A percentile compares a stretch with the other conserved stretches of the same genome.
Evolutionary conservation across 2,797 vertebrate genomes (phyloP).

Genomic region (Potorous gilbertii): DNA sequence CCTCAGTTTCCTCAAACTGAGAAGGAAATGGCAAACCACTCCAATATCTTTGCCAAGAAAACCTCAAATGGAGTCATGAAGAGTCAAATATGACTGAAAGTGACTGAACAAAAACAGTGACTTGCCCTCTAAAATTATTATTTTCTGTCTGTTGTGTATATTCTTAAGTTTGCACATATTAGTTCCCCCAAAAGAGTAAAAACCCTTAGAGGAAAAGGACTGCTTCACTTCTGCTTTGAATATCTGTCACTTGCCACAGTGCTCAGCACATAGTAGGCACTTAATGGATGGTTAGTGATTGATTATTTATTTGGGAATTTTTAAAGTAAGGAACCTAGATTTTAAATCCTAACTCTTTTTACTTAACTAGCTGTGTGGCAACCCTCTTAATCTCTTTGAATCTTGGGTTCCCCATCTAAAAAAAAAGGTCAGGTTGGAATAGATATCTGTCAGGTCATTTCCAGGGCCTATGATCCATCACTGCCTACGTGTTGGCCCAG

Average conservation of each 20-base stretch:
- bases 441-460: background rate
- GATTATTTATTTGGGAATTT: background rate
- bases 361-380: background rate
- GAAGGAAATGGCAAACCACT: background rate
- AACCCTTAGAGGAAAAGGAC: background rate
- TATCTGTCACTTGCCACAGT: background rate
- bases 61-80: background rate
- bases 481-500: background rate
- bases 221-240: background rate
- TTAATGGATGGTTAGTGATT: background rate
- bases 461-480: background rate
- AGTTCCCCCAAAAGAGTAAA: background rate
- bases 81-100: background rate
- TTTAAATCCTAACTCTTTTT: background rate
- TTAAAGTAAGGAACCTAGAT: background rate
- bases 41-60: background rate
- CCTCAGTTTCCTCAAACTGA: background rate
- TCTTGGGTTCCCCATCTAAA: background rate
- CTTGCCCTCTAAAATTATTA: background rate
- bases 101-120: background rate
- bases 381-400: background rate
- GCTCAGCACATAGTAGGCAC: background rate
- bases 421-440: background rate
- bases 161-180: background rate
- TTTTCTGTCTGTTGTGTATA: background rate